Base-by-base conservation (phyloP, 2,113 vertebrate genomes). In the Podiceps cristatus region DNA sequence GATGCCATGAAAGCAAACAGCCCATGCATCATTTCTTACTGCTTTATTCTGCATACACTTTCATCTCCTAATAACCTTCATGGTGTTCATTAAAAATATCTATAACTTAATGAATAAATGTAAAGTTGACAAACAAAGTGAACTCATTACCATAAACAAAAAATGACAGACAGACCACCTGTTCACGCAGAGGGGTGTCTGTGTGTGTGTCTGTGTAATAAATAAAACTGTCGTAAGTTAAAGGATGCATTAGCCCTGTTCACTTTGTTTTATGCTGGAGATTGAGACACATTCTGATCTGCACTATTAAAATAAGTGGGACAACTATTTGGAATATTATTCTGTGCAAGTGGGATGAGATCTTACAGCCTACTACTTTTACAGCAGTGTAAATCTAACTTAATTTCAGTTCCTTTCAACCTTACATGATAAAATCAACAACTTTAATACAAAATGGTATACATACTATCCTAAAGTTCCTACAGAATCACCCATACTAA, bases 11-110 rank as follows among this genome's bases (percentile, higher is more conserved):
- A 78, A 93, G 11, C 59, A 85, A 94, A 66, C 17, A 87, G 56
- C 19, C 23, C 23, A 78, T 59, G 47, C 49, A 75, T 85, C 31
- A 78, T 82, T 92, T 78, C 60, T 78, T 59, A 74, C 27, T 87
- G 59, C 68, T 87, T 94, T 58, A 91, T 25, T 89, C 58, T 74
- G 18, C 19, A 50, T 37, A 81, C 17, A 66, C 8, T 90, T 85
- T 75, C 47, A 87, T 47, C 28, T 90, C 47, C 77, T 89, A 84
- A 94, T 44, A 89, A 76, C 33, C 29, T 95, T 93, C 66, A 87
- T 24, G 44, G 37, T 52, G 28, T 23, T 92, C 62, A 67, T 88
- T 88, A 88, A 78, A 74, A 86, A 52, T 83, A 83, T 11, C 66
- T 56, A 79, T n/a, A 80, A 42, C 10, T 86, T 92, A 88, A 93